Evolutionary conservation across 1,140 invertebrate genomes (phyloP), one percentile per base, ranked within the genome.

Genomic region (Brachystomella parvula): DNA sequence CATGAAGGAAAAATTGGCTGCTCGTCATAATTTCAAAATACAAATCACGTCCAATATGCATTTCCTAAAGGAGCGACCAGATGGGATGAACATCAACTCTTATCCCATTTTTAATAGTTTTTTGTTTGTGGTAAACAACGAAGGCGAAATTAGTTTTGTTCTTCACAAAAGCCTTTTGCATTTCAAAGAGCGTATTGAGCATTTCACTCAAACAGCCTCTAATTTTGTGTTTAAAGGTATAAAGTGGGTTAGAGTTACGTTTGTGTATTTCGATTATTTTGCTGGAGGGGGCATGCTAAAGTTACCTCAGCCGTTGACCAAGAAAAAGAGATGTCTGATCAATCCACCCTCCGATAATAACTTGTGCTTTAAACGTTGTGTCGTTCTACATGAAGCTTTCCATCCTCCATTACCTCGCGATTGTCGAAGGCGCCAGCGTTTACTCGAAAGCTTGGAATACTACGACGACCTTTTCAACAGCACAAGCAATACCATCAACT

Each of bases 121-220:
- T 24, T 53, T 53, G 24, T 53, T 19, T 26, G 49, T 3, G 15
- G 24, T 53, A 53, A 26, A 19, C 21, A 53, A 53, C 24, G 21
- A 53, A 53, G 24, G 9, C 9, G 49, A 53, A 9, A 53, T 53
- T 9, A 24, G 24, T 15, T 53, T 53, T 53, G 49, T 26, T 44
- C 39, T 17, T 17, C 21, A 24, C 6, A 6, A 53, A 32, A 44
- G 19, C 9, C 60, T 3, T 12, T 32, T 3, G 28, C 12, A 61
- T n/a, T 59, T 33, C 29, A 33, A 61, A 15, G 60, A 35, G n/a
- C 60, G 60, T 3, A 19, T 61, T 33, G 60, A 61, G 39, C 33
- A 44, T 61, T 61, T 35, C 28, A 31, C 35, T 3, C 15, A n/a
- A 2, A 3, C 21, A 32, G 60, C 17, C 28, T 35, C 30, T 12